Conservation (phyloP, 2,113 vertebrate species). For the Chaetodon trifascialis region DNA sequence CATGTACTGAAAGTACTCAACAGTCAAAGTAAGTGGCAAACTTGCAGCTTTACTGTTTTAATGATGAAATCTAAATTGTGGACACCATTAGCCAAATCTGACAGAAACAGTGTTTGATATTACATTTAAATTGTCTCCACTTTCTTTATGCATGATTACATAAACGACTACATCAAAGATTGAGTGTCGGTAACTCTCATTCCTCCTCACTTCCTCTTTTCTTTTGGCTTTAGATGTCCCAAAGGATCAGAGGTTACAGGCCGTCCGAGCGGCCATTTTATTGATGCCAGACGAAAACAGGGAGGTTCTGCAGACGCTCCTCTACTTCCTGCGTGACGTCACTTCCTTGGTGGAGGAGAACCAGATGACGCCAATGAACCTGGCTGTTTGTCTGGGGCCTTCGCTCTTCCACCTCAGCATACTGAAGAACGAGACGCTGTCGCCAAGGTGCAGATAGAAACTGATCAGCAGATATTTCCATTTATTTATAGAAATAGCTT, state of each 20-base stretch:
- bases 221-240: conserved; percentile 88
- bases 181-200: background rate
- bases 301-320: conserved; percentile 92
- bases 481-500: too few species aligned
- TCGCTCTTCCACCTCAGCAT: conserved; percentile 98
- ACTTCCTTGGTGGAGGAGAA: conserved; percentile 92
- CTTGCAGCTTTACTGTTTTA: too few species aligned
- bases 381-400: conserved; percentile 96
- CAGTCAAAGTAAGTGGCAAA: background rate
- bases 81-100: background rate
- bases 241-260: conserved; percentile 93
- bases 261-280: conserved; percentile 92
- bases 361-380: conserved; percentile 98
- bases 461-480: background rate
- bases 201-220: background rate
- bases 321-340: conserved; percentile 93
- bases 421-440: conserved; percentile 91
- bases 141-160: too few species aligned
- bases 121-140: too few species aligned
- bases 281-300: conserved; percentile 96
- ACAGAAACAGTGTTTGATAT: background rate
- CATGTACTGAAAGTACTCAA: background rate
- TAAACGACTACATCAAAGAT: background rate
- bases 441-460: conserved; percentile 86
- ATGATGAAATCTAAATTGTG: background rate